phyloP scores from a whole-genome alignment of 2,113 vertebrate genomes.

The Podiceps cristatus region DNA sequence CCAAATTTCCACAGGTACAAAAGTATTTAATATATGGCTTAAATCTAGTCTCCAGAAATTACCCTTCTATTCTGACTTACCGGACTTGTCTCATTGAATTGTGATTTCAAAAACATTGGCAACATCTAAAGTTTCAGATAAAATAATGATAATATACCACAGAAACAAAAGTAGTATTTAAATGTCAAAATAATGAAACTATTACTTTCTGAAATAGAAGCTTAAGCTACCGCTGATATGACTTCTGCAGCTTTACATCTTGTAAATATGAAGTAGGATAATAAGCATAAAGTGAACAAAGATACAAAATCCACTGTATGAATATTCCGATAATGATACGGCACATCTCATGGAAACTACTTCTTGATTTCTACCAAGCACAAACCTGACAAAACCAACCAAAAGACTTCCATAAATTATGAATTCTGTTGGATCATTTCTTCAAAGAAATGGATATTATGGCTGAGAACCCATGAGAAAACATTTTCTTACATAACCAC shows the following conservation, averaged over 20 bases:
- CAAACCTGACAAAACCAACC: background rate
- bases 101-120: background rate
- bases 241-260: background rate
- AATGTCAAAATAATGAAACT: background rate
- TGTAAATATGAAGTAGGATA: background rate
- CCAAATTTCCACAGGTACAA: background rate
- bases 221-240: background rate
- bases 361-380: background rate
- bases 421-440: background rate
- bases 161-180: background rate
- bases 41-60: background rate
- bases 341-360: background rate
- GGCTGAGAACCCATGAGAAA: background rate
- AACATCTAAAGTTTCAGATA: background rate
- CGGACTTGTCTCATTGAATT: background rate
- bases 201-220: background rate
- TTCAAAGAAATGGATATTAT: background rate
- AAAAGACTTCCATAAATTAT: background rate
- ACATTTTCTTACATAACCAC: background rate
- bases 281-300: background rate
- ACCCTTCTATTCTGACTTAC: background rate
- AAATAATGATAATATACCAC: background rate
- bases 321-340: accelerated
- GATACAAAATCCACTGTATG: background rate
- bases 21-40: background rate